Base-by-base conservation (phyloP, 2,797 vertebrate genomes). In the Carcharodon carcharias region DNA sequence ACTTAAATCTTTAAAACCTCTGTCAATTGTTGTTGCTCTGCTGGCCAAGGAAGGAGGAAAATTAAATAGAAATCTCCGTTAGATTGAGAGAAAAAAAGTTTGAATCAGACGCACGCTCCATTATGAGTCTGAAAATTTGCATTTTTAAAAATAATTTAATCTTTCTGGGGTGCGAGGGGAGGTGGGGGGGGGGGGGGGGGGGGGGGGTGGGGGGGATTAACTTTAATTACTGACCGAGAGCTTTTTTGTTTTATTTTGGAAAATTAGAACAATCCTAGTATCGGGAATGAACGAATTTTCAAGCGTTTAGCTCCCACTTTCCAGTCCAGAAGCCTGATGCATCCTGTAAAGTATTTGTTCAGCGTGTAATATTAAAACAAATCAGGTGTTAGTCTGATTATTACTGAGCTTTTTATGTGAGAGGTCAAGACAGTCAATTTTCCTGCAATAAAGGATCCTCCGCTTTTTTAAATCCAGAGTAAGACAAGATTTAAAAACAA, bases 1-100 rank as follows among this genome's bases (percentile, higher is more conserved):
- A 97, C 96, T 97, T 96, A 97, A 97, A 97, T 97, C 97, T 97
- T 97, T 97, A 97, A 67, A 97, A 97, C 96, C 96, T 96, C 96
- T 95, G 92, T 67, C 92, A 95, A 69, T 54, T 71, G 94, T 61
- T 61, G 88, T 95, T 73, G 12, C 67, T 73, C 35, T 23, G 28
- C 45, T 73, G 73, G 93, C 26, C 93, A 95, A 95, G 31, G 23
- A 35, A 71, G 5, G 67, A 56, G 94, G 67, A 50, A 54, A 95
- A 95, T 50, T 95, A 95, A 95, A 95, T 54, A 56, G 45, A 12
- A 73, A 95, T 95, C 9, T 11, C 45, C 9, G 2, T 28, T n/a
- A n/a, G 65, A 50, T 95, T 95, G 94, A 31, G 65, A 2, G 63
- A 67, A 45, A 16, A 61, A 61, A 67, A 40, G 63, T 93, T 93